These are phyloP conservation scores for Anas flavirostris DNA, from an alignment of 2,797 vertebrate species.

Conservation along the genomic window DNA sequence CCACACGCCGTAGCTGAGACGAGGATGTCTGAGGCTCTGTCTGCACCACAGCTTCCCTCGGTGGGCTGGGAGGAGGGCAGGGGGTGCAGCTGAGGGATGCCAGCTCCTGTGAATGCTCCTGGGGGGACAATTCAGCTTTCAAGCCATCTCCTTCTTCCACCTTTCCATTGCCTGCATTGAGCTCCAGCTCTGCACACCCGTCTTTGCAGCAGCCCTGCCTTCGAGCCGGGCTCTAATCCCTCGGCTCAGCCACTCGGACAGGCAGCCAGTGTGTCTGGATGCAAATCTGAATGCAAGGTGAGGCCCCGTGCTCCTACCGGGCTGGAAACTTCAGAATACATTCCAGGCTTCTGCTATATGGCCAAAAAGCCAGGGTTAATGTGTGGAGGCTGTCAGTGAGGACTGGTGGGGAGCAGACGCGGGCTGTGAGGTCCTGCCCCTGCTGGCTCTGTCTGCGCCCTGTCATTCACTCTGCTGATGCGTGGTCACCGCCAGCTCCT, in stretches of 20 bases:
- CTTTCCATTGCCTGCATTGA: neutral
- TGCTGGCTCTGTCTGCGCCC: neutral
- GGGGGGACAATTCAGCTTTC: neutral
- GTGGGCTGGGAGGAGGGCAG: neutral
- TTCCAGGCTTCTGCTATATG: neutral
- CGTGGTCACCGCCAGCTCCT: too few species aligned
- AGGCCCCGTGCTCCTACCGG: neutral
- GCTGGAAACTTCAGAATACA: neutral
- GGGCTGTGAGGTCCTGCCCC: neutral
- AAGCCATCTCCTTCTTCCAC: neutral
- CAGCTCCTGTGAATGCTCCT: neutral
- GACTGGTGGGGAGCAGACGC: neutral
- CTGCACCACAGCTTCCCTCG: too few species aligned
- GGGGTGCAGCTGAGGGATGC: neutral
- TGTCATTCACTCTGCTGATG: rapidly evolving
- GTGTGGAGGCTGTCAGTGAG: neutral
- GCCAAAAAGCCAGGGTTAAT: neutral
- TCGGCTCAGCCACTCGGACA: neutral
- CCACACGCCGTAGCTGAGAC: too few species aligned
- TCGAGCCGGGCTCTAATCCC: neutral
- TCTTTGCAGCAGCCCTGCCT: neutral
- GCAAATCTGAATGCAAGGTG: neutral
- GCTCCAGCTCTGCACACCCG: neutral
- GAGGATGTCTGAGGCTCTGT: too few species aligned
- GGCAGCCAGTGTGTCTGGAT: neutral